Evolutionary conservation across 1,140 invertebrate genomes (phyloP).

Genomic region (Liolophura sinensis): DNA sequence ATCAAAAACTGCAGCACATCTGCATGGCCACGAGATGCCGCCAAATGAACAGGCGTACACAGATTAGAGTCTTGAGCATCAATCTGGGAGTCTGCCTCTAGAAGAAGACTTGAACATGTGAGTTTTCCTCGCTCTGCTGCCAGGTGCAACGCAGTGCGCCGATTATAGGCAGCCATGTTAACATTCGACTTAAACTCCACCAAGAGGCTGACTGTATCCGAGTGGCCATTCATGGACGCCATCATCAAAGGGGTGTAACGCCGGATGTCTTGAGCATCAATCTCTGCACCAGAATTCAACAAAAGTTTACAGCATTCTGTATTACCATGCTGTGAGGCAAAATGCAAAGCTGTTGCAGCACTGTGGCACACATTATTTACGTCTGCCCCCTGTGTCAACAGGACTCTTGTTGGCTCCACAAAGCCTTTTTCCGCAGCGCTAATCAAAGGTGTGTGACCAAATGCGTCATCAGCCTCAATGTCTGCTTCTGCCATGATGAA

Average conservation of each 20-base stretch:
- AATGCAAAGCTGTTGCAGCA: constrained; percentile 53
- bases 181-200: constrained; percentile 47
- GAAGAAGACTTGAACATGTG: constrained; percentile 62
- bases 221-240: constrained; percentile 49
- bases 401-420: constrained; percentile 77
- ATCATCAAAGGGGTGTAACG: constrained; percentile 56
- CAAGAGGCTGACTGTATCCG: constrained; percentile 39
- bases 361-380: constrained; percentile 55
- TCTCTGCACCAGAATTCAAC: constrained; percentile 43
- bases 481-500: constrained; percentile 58
- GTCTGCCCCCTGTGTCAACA: constrained; percentile 72
- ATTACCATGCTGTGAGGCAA: constrained; percentile 53
- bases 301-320: constrained; percentile 38
- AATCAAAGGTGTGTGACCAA: constrained; percentile 81
- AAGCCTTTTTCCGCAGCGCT: constrained; percentile 85
- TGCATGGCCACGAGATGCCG: constrained; percentile 40
- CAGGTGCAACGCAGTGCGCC: constrained; percentile 53
- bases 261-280: constrained; percentile 51
- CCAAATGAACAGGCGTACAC: constrained; percentile 44
- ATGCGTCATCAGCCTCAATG: constrained; percentile 49
- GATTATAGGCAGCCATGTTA: constrained; percentile 52
- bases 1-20: constrained; percentile 42
- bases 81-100: constrained; percentile 52
- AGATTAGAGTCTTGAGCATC: constrained; percentile 47
- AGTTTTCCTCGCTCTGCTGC: constrained; percentile 58